A percentile compares a stretch with the other conserved stretches of the same genome.
Conservation (phyloP, 2,797 vertebrate species). For the Hydrophis major region DNA sequence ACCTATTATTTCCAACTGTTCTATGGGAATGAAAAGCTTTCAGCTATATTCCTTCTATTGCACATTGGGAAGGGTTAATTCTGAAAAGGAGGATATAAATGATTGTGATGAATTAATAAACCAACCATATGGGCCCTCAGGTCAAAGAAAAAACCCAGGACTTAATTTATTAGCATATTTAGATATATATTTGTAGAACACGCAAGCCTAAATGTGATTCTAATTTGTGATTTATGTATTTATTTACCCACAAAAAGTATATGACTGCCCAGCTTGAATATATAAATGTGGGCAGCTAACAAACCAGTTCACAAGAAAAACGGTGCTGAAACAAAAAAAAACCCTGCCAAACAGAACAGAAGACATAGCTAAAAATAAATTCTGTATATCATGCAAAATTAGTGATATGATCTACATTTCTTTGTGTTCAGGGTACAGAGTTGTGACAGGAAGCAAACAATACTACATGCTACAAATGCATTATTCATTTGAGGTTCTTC, state of each 20-base stretch:
- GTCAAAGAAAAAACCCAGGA: background rate
- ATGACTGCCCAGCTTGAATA: background rate
- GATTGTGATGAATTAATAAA: background rate
- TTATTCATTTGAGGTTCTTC: background rate
- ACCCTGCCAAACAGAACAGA: background rate
- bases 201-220: background rate
- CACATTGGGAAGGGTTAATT: background rate
- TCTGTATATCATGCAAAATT: background rate
- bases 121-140: background rate
- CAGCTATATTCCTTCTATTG: background rate
- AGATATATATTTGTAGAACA: background rate
- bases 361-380: background rate
- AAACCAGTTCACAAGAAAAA: background rate
- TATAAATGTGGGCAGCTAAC: background rate
- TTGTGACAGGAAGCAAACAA: background rate
- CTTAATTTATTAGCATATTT: background rate
- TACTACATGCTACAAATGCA: background rate
- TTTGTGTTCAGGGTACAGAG: background rate
- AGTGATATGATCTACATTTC: background rate
- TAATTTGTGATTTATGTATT: background rate
- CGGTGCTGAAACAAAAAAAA: background rate
- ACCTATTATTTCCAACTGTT: background rate
- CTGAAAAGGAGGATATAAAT: background rate
- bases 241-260: background rate
- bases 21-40: background rate